Conservation (phyloP, 2,888 invertebrate genomes). For the Napeogenes sylphis region DNA sequence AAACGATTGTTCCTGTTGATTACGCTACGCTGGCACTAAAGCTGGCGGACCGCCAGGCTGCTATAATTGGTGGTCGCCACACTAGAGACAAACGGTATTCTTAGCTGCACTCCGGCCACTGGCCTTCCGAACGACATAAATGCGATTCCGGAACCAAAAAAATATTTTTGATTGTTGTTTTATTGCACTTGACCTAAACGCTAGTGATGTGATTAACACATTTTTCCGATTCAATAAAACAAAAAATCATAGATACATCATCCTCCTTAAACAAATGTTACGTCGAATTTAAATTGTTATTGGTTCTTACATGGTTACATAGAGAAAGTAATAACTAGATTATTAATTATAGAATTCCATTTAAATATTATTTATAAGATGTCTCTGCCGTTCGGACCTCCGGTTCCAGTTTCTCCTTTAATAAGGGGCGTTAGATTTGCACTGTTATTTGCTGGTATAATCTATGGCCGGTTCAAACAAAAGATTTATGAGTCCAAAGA, state of each 20-base stretch:
- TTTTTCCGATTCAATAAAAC: constrained; percentile 34
- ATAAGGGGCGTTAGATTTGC: constrained; percentile 58
- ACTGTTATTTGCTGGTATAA: constrained; percentile 56
- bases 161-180: constrained; percentile 40
- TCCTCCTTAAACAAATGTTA: constrained; percentile 16
- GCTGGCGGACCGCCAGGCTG: constrained; percentile 87
- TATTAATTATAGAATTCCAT: neutral
- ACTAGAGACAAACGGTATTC: constrained; percentile 81
- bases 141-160: constrained; percentile 54
- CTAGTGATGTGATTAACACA: constrained; percentile 41
- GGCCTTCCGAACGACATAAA: constrained; percentile 59
- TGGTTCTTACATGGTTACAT: no score
- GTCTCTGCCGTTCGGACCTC: constrained; percentile 55
- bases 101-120: constrained; percentile 78
- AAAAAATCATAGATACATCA: constrained; percentile 31
- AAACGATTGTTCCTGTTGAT: constrained; percentile 62
- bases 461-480: constrained; percentile 58
- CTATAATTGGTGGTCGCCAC: constrained; percentile 91
- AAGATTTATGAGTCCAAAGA: constrained; percentile 48
- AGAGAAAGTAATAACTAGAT: no score
- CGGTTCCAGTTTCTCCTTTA: constrained; percentile 61
- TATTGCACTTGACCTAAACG: constrained; percentile 75
- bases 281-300: constrained; percentile 4
- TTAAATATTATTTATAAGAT: constrained; percentile 32
- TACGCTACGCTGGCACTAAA: constrained; percentile 59